These are phyloP conservation scores for Patella depressa DNA, from an alignment of 2,888 invertebrate genomes.

Conservation along the genomic window DNA sequence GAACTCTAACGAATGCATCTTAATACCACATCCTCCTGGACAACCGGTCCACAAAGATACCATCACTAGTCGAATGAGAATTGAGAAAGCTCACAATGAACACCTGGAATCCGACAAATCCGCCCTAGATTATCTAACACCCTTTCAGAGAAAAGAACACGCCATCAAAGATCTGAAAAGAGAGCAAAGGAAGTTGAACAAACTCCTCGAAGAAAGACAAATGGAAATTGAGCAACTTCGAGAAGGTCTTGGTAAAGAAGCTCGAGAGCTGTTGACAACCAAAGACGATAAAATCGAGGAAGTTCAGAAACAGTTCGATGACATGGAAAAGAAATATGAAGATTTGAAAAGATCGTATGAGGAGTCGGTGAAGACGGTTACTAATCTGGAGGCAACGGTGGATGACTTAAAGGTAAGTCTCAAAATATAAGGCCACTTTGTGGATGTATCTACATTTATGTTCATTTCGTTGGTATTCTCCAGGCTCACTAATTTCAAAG, in stretches of 20 bases:
- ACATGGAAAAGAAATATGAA: constrained; percentile 41
- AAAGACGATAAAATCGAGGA: constrained; percentile 41
- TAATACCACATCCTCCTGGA: background rate
- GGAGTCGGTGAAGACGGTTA: constrained; percentile 44
- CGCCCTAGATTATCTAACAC: constrained; percentile 48
- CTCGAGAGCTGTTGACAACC: constrained; percentile 34
- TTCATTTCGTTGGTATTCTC: no score
- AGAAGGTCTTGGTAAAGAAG: constrained; percentile 23
- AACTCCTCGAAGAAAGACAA: constrained; percentile 41
- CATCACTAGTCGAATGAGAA: background rate
- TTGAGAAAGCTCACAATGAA: constrained; percentile 7
- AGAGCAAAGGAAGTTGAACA: constrained; percentile 24
- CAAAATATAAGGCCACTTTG: background rate
- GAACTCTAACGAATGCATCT: background rate
- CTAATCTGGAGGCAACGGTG: constrained; percentile 43
- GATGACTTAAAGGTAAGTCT: constrained; percentile 45
- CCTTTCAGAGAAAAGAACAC: constrained; percentile 57
- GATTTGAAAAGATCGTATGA: constrained; percentile 48
- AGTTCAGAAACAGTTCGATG: constrained; percentile 40
- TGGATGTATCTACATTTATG: no score
- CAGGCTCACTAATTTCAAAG: no score
- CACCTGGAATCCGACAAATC: background rate
- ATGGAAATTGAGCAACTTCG: constrained; percentile 37
- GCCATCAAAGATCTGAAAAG: constrained; percentile 46
- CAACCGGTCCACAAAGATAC: background rate